A percentile compares a stretch with the other conserved stretches of the same genome.
Conservation (phyloP, 2,888 invertebrate species). For the Rhingia rostrata region DNA sequence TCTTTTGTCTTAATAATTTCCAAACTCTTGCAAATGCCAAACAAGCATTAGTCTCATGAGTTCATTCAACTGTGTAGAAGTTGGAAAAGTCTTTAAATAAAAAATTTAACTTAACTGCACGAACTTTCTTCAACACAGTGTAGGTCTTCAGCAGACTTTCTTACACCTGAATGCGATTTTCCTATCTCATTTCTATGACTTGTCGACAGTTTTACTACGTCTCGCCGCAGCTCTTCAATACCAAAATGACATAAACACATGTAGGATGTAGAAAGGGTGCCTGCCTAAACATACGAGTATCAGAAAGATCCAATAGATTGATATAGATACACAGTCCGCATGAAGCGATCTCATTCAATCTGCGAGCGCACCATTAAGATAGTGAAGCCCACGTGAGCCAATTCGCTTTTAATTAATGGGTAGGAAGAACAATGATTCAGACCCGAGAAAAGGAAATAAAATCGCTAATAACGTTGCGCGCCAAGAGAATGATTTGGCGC, state of each 20-base stretch:
- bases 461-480: conserved; percentile 62
- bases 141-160: conserved; percentile 25
- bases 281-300: conserved; percentile 23
- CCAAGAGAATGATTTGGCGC: conserved; percentile 41
- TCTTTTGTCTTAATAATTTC: neutral
- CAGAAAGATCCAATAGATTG: conserved; percentile 52
- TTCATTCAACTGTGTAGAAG: too few species aligned
- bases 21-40: neutral
- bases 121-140: conserved; percentile 2
- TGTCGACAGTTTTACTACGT: conserved; percentile 44
- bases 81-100: too few species aligned
- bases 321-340: conserved; percentile 43
- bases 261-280: conserved; percentile 33
- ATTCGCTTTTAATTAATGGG: conserved; percentile 71
- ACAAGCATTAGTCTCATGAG: neutral
- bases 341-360: conserved; percentile 43
- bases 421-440: conserved; percentile 72
- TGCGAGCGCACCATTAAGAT: conserved; percentile 18
- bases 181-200: conserved; percentile 42
- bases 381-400: conserved; percentile 65
- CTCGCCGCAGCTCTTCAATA: conserved; percentile 28
- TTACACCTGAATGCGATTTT: conserved; percentile 57
- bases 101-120: too few species aligned
- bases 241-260: too few species aligned
- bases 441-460: conserved; percentile 45